Percentiles rank a stretch among this genome's conserved stretches.
These are phyloP conservation scores for Dipodomys stephensi DNA, from an alignment of 2,113 vertebrate species.

Conservation along the genomic window DNA sequence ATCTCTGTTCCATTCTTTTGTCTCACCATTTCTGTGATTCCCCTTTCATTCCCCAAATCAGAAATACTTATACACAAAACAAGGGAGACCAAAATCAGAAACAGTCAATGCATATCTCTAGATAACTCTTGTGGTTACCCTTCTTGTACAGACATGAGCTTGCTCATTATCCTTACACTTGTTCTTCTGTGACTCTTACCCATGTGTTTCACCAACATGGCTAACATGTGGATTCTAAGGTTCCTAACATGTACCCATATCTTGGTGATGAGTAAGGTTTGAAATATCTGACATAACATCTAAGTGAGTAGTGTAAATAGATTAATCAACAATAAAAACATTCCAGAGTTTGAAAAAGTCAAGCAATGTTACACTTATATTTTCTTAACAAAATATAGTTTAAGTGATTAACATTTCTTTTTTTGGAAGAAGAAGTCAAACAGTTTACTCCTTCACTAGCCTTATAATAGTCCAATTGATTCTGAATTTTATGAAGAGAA, in stretches of 20 bases:
- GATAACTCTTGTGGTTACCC: background rate
- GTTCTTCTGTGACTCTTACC: background rate
- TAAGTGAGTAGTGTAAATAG: background rate
- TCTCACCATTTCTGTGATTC: no score
- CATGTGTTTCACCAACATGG: background rate
- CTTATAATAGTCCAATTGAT: background rate
- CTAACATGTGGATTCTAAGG: background rate
- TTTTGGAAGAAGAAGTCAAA: background rate
- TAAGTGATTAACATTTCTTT: background rate
- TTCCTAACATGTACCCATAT: background rate
- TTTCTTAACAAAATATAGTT: background rate
- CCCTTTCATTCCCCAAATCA: no score
- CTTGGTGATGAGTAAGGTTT: conserved; percentile 24
- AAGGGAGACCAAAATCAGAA: no score
- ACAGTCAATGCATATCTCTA: background rate
- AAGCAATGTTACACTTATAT: background rate
- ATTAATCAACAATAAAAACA: background rate
- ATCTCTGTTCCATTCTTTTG: no score
- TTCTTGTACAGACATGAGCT: background rate
- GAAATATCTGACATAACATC: conserved; percentile 44
- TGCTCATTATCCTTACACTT: background rate
- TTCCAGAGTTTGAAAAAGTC: background rate
- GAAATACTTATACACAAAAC: no score
- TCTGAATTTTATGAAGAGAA: background rate
- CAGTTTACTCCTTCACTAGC: background rate